phyloP scores from a whole-genome alignment of 2,888 invertebrate species.

The Drosophila histrio region DNA sequence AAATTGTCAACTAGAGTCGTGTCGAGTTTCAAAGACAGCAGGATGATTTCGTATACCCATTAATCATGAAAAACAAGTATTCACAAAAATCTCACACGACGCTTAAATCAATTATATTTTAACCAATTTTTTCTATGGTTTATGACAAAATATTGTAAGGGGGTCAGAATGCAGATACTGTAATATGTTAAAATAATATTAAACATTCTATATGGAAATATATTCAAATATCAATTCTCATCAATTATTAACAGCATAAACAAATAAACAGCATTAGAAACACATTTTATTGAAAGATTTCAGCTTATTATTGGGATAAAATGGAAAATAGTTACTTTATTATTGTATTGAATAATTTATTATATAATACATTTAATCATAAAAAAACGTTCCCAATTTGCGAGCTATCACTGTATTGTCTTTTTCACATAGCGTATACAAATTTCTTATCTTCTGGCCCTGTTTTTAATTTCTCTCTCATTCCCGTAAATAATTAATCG shows the following conservation, averaged over 20 bases:
- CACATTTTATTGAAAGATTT: no score
- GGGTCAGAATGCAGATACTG: no score
- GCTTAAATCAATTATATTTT: not conserved
- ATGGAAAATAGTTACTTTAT: no score
- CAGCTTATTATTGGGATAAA: no score
- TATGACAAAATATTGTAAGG: not conserved
- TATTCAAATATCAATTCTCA: no score
- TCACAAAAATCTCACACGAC: not conserved
- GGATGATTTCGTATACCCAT: constrained; percentile 2
- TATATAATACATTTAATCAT: not conserved
- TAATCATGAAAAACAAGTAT: constrained; percentile 9
- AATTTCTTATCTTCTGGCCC: not conserved
- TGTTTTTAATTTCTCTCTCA: not conserved
- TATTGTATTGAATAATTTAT: not conserved
- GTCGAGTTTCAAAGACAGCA: constrained; percentile 7
- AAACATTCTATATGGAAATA: no score
- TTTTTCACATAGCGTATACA: not conserved
- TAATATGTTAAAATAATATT: no score
- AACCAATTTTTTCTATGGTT: no score
- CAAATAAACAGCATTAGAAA: no score
- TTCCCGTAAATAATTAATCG: constrained; percentile 25
- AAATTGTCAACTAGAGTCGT: constrained; percentile 63
- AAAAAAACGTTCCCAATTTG: not conserved
- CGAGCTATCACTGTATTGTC: not conserved
- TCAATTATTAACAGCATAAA: no score